Base-by-base conservation (phyloP, 2,113 vertebrate species). In the Brachirus orientalis region DNA sequence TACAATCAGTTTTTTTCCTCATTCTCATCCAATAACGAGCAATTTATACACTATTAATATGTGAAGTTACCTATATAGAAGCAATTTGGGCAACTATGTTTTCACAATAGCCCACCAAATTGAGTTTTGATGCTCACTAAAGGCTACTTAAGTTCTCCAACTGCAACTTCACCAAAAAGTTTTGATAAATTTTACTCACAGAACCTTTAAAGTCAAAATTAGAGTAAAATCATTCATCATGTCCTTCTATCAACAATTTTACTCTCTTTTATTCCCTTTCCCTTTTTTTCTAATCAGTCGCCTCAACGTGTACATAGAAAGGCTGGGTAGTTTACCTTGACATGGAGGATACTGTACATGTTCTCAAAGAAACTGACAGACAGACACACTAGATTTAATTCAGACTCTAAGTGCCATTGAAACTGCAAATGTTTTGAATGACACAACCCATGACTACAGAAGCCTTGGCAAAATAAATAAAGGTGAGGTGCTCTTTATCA, bases 241-340 rank as follows among this genome's bases (percentile, higher is more conserved):
- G 11, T 73, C 69, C 37, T 19, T 64, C 53, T 18, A 61, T n/a
- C 41, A 14, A 10, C 22, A 53, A 20, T 18, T 45, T 2, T 7
- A n/a, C 16, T 53, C 44, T 41, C 33, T 51, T 63, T 62, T 63
- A 54, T 79, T 75, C 40, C 18, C 66, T 53, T 52, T 51, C 0
- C 14, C 14, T 1, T 37, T 57, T 66, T 65, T 61, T 52, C 48
- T 63, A 37, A 77, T 72, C 57, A 57, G 55, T 37, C 57, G 53
- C 16, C 3, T 75, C 48, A 38, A 10, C 46, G 65, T 11, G 45
- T 46, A 57, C 78, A 81, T 72, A 83, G 63, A 54, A 43, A 74
- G 78, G 75, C 45, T 80, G 72, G 65, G 77, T 47, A 83, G 80
- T 85, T 85, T 89, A 83, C 75, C 79, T 72, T 79, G 83, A 85